Conservation (phyloP, 2,888 invertebrate species). For the Sicus ferrugineus region DNA sequence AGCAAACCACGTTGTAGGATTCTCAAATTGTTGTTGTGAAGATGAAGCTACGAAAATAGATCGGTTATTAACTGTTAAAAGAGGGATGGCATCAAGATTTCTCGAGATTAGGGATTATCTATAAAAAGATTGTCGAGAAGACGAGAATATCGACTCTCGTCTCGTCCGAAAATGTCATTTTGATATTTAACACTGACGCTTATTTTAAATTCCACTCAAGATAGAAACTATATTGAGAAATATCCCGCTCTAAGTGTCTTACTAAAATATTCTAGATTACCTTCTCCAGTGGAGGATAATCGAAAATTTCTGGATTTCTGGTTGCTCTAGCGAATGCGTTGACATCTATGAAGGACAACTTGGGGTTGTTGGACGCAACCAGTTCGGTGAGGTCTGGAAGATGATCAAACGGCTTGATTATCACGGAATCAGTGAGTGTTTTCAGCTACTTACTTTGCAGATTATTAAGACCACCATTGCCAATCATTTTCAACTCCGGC, state of each 20-base stretch:
- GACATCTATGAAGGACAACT: conserved; percentile 69
- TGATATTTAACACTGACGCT: no score
- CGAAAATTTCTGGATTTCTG: conserved; percentile 66
- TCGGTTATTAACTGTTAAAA: not conserved
- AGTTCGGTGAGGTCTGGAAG: conserved; percentile 67
- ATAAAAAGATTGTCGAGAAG: not conserved
- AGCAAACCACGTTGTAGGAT: conserved; percentile 68
- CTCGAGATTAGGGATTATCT: not conserved
- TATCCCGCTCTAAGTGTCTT: no score
- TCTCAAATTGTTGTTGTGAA: conserved; percentile 74
- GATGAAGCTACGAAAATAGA: conserved; percentile 69
- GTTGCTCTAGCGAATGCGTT: conserved; percentile 68
- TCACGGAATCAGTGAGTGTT: not conserved
- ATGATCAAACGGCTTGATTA: not conserved
- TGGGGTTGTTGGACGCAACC: conserved; percentile 72
- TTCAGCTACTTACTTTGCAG: conserved; percentile 62
- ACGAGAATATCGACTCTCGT: no score
- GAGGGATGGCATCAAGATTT: not conserved
- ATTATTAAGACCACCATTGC: conserved; percentile 68
- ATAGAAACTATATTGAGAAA: no score
- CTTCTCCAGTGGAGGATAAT: conserved; percentile 74
- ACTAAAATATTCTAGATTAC: conserved; percentile 63
- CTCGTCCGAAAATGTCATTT: no score
- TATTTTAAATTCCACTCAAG: no score
- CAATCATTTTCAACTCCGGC: conserved; percentile 69